Percentiles rank a stretch among this genome's conserved stretches.
Conservation (phyloP, 2,797 vertebrate genomes). For the Heteromormyrus szaboi region DNA sequence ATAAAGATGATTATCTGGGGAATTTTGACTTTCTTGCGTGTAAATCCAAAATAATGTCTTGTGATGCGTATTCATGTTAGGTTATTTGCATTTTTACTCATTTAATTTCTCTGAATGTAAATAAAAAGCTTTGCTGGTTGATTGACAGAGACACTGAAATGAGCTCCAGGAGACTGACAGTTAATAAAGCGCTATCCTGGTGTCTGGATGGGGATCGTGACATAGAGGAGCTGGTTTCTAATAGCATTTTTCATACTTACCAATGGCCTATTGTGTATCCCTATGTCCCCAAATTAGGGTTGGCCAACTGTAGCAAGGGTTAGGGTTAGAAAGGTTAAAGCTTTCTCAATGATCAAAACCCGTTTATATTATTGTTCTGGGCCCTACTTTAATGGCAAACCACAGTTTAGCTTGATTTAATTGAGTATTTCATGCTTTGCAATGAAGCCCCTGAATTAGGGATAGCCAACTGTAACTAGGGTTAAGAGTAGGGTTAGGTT, state of each 20-base stretch:
- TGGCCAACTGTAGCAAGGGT: neutral
- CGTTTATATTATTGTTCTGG: too few species aligned
- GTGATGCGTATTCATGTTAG: neutral
- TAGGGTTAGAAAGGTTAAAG: too few species aligned
- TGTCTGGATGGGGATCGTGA: neutral
- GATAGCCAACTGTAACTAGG: too few species aligned
- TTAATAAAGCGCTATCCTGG: neutral
- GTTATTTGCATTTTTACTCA: neutral
- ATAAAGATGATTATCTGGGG: neutral
- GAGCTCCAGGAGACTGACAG: neutral
- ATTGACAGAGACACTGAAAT: neutral
- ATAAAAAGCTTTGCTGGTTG: neutral
- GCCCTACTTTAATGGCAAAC: too few species aligned
- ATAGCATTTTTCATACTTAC: neutral
- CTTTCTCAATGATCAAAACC: too few species aligned
- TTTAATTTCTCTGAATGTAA: neutral
- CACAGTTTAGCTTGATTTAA: too few species aligned
- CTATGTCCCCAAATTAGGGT: neutral
- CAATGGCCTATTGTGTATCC: neutral
- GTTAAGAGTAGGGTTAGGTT: too few species aligned
- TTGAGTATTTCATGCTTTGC: too few species aligned
- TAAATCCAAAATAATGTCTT: neutral
- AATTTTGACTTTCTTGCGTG: neutral
- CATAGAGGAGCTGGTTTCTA: neutral
- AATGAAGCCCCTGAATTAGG: too few species aligned